These are phyloP conservation scores for Pammene fasciana DNA, from an alignment of 2,888 invertebrate species.

Conservation along the genomic window DNA sequence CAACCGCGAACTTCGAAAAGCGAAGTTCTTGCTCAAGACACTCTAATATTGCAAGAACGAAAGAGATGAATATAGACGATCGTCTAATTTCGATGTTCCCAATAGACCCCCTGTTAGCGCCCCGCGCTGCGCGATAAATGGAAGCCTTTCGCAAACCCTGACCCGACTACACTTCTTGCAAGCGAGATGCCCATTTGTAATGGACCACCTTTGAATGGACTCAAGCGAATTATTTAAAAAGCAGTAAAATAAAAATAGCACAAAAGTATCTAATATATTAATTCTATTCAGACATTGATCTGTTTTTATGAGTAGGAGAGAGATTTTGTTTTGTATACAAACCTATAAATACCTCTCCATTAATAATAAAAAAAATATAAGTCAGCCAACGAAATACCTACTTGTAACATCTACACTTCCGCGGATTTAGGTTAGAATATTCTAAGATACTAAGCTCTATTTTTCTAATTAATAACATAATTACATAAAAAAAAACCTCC, in stretches of 20 bases:
- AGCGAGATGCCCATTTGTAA: slow-evolving; percentile 14
- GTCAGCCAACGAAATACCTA: neutral
- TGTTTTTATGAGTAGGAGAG: neutral
- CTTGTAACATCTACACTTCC: no score
- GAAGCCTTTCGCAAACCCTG: slow-evolving; percentile 63
- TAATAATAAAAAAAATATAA: neutral
- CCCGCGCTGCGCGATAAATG: slow-evolving; percentile 66
- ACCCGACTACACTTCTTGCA: slow-evolving; percentile 49
- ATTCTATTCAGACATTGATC: neutral
- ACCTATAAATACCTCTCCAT: no score
- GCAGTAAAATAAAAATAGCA: neutral
- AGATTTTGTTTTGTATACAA: neutral
- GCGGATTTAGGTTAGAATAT: no score
- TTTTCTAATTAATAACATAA: no score
- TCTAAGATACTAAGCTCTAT: no score
- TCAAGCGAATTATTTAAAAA: neutral
- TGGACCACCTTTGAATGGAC: neutral
- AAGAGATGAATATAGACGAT: neutral
- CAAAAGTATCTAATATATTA: neutral
- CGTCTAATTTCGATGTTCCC: neutral
- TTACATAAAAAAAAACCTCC: no score
- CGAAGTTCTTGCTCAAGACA: neutral
- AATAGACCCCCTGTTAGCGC: slow-evolving; percentile 59
- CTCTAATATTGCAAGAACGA: neutral
- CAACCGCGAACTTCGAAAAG: neutral